Evolutionary conservation across 2,797 vertebrate species (phyloP).

Genomic region (Peromyscus aztecus): DNA sequence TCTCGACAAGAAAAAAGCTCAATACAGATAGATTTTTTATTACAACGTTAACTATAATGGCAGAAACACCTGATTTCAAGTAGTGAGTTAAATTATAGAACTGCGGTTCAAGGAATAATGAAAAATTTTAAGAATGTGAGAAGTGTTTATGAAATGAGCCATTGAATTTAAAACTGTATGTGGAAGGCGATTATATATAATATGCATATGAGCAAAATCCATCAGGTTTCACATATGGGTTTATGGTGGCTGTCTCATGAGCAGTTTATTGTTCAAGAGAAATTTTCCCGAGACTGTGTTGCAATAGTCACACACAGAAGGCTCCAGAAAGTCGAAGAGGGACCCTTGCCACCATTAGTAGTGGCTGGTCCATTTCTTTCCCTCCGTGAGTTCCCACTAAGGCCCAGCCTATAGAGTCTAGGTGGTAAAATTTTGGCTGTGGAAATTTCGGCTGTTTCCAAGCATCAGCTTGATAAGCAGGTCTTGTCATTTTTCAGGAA

Average conservation of each 20-base stretch:
- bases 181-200: background rate
- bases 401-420: background rate
- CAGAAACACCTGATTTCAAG: conserved; percentile 52
- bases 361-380: background rate
- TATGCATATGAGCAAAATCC: background rate
- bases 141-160: conserved; percentile 67
- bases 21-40: conserved; percentile 63
- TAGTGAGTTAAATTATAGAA: conserved; percentile 61
- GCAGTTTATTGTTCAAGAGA: conserved; percentile 38
- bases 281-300: background rate
- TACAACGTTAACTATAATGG: conserved; percentile 43
- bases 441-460: background rate
- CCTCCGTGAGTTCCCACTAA: background rate
- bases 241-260: background rate
- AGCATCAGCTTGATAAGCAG: background rate
- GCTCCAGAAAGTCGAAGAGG: background rate
- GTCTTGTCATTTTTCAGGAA: background rate
- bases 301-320: background rate
- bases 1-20: background rate
- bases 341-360: background rate
- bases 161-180: conserved; percentile 51
- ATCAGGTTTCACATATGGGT: background rate
- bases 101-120: conserved; percentile 47
- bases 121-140: conserved; percentile 34
- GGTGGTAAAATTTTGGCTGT: background rate